phyloP scores from a whole-genome alignment of 2,113 vertebrate genomes.

The human region DNA sequence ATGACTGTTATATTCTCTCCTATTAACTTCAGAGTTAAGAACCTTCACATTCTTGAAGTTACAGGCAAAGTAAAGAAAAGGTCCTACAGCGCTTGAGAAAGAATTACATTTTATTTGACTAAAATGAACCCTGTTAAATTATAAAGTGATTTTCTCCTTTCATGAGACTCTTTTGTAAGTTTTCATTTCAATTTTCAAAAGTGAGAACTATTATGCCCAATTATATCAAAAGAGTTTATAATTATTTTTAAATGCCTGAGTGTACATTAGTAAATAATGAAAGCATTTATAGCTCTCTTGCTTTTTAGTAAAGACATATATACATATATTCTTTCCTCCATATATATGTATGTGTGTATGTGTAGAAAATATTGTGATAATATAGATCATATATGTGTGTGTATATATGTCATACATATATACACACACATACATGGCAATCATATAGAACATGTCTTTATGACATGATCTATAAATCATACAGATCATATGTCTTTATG shows the following conservation, averaged over 20 bases:
- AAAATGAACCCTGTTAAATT: constrained; percentile 39
- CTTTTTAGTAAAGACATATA: background rate
- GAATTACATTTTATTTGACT: constrained; percentile 36
- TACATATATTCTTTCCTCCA: background rate
- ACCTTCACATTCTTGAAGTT: background rate
- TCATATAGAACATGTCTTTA: too few species aligned
- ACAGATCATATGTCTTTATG: too few species aligned
- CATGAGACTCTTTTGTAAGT: background rate
- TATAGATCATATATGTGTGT: too few species aligned
- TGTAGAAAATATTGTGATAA: too few species aligned
- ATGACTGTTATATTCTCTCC: background rate
- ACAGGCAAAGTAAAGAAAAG: background rate
- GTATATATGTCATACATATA: too few species aligned
- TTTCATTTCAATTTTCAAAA: constrained; percentile 46
- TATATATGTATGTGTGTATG: too few species aligned
- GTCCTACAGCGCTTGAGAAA: background rate
- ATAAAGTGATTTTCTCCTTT: constrained; percentile 21
- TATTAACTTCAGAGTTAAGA: background rate
- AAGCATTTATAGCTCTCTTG: background rate
- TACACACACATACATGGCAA: too few species aligned
- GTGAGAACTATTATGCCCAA: background rate
- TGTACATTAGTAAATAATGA: too few species aligned
- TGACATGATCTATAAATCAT: too few species aligned
- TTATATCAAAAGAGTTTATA: background rate
- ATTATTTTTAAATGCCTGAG: background rate